Evolutionary conservation across 2,797 vertebrate species (phyloP).

Genomic region (Lithobates sylvaticus): DNA sequence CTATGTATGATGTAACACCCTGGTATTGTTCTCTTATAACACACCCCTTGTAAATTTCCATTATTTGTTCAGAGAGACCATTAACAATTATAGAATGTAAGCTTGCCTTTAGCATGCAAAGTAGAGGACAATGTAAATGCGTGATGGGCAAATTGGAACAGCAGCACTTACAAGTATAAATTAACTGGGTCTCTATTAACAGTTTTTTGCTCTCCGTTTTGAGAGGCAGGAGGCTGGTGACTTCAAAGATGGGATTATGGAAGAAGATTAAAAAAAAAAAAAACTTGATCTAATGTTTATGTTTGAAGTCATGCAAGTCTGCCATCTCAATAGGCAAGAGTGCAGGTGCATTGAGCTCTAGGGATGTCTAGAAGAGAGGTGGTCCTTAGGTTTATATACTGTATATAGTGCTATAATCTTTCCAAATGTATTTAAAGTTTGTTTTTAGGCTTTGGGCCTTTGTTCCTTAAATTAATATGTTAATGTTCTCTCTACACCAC

Average conservation of each 20-base stretch:
- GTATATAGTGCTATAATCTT: conserved; percentile 68
- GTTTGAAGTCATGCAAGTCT: conserved; percentile 91
- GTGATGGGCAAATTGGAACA: conserved; percentile 78
- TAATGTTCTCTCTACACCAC: conserved; percentile 67
- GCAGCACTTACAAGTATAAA: conserved; percentile 80
- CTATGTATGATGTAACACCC: conserved; percentile 74
- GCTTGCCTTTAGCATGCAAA: conserved; percentile 93
- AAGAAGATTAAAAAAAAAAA: conserved; percentile 85
- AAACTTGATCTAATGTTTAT: conserved; percentile 85
- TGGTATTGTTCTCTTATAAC: conserved; percentile 72
- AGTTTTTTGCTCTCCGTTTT: conserved; percentile 78
- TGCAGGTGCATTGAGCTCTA: conserved; percentile 74
- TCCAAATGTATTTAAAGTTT: conserved; percentile 71
- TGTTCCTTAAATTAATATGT: conserved; percentile 70
- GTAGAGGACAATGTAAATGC: conserved; percentile 84
- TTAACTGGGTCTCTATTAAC: conserved; percentile 80
- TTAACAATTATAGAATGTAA: conserved; percentile 83
- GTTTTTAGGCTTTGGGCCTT: conserved; percentile 67
- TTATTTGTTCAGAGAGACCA: conserved; percentile 89
- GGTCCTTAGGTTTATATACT: conserved; percentile 46
- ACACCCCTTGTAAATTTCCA: conserved; percentile 87
- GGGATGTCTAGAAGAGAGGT: conserved; percentile 62
- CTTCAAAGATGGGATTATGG: conserved; percentile 95
- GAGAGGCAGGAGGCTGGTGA: conserved; percentile 83
- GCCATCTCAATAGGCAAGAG: conserved; percentile 69